Percentiles rank a stretch among this genome's conserved stretches.
Evolutionary conservation across 2,888 invertebrate species (phyloP).

Genomic region (Seladonia tumulorum): DNA sequence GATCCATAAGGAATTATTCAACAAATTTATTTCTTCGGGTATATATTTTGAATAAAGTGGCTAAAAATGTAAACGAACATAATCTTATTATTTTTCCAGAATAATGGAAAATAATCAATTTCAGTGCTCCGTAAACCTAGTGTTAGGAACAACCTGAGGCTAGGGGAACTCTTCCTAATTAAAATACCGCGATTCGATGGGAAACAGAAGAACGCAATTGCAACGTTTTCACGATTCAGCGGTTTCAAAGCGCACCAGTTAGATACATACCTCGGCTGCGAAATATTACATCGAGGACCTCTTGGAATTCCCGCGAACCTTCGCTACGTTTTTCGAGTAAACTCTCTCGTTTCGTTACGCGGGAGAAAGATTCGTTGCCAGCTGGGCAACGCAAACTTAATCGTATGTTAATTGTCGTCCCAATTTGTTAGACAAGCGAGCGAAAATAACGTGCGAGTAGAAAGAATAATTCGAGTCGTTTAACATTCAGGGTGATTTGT

Average conservation of each 20-base stretch:
- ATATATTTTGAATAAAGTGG: too few species aligned
- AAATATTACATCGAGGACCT: background rate
- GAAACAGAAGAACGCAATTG: conserved; percentile 12
- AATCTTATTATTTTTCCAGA: too few species aligned
- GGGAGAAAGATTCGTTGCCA: too few species aligned
- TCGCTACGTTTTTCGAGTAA: background rate
- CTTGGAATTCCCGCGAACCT: background rate
- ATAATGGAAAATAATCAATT: too few species aligned
- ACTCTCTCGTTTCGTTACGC: conserved; percentile 14
- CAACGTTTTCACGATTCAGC: background rate
- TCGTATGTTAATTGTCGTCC: conserved; percentile 4
- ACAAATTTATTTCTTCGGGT: too few species aligned
- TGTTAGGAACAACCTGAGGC: too few species aligned
- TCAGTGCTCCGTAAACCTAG: too few species aligned
- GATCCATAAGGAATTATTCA: too few species aligned
- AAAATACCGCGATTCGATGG: conserved; percentile 15
- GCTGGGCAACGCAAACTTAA: background rate
- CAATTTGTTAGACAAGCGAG: conserved; percentile 2
- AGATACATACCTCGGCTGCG: background rate
- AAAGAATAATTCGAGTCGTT: conserved; percentile 7
- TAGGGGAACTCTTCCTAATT: conserved; percentile 5
- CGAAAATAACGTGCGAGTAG: background rate
- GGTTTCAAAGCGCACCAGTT: background rate
- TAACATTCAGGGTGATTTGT: conserved; percentile 3
- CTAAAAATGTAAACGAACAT: too few species aligned